phyloP scores from a whole-genome alignment of 2,113 vertebrate species.

The Sarotherodon lohbergeri region DNA sequence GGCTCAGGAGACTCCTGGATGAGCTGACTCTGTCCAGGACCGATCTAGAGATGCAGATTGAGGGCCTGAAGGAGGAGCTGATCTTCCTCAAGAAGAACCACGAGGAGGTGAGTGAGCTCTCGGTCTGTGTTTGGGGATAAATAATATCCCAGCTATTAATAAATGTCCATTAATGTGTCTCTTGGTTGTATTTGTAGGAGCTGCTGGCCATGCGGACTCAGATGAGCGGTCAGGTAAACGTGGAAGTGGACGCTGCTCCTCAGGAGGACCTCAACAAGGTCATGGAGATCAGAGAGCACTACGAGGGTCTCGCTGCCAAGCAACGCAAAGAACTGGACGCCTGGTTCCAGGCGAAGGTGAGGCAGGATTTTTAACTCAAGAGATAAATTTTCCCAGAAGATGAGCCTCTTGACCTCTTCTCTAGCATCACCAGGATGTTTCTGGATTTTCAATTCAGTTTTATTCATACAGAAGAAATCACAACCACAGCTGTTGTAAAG shows the following conservation, averaged over 20 bases:
- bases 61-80: constrained; percentile 65
- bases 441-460: not conserved
- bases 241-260: constrained; percentile 71
- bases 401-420: not conserved
- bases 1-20: constrained; percentile 71
- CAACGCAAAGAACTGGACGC: constrained; percentile 74
- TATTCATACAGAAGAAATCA: not conserved
- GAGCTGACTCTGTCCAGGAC: constrained; percentile 63
- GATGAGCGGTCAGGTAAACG: constrained; percentile 66
- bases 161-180: not conserved
- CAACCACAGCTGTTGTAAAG: not conserved
- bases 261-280: constrained; percentile 49
- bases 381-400: not conserved
- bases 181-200: constrained; percentile 42
- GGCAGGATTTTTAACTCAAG: not conserved
- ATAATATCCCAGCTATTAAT: not conserved
- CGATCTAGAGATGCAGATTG: constrained; percentile 67
- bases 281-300: constrained; percentile 78
- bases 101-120: constrained; percentile 53
- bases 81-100: constrained; percentile 69
- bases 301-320: constrained; percentile 77
- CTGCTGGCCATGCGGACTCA: constrained; percentile 33
- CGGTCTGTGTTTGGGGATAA: not conserved
- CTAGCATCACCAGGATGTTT: not conserved
- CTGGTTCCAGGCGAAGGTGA: constrained; percentile 62